Conservation (phyloP, 2,888 invertebrate species). For the Empis stercorea region DNA sequence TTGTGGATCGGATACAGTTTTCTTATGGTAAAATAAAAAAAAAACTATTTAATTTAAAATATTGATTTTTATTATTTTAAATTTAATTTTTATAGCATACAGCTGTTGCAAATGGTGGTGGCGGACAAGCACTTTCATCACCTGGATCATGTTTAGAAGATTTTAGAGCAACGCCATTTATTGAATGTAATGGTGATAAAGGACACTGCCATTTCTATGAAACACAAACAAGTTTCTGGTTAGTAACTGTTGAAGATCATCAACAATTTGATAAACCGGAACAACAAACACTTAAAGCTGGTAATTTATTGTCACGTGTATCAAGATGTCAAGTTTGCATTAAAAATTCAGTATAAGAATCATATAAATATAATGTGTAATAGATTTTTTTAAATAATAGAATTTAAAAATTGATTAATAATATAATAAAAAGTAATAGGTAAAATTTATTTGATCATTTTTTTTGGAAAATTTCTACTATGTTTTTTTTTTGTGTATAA, state of each 20-base stretch:
- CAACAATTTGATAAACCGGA: slow-evolving; percentile 77
- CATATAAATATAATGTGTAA: neutral
- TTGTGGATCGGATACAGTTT: slow-evolving; percentile 98
- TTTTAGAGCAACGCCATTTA: slow-evolving; percentile 95
- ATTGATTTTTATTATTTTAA: neutral
- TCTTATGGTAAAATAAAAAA: slow-evolving; percentile 94
- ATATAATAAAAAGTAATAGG: too few relatives aligned
- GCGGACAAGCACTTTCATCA: slow-evolving; percentile 88
- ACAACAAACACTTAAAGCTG: slow-evolving; percentile 84
- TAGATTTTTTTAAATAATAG: too few relatives aligned
- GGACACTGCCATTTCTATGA: slow-evolving; percentile 92
- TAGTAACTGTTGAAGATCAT: slow-evolving; percentile 77
- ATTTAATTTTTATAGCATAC: slow-evolving; percentile 61
- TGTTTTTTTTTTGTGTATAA: too few relatives aligned
- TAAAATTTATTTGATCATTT: too few relatives aligned
- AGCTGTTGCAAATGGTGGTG: slow-evolving; percentile 92
- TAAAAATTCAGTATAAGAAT: slow-evolving; percentile 42
- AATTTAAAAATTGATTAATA: too few relatives aligned
- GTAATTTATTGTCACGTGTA: slow-evolving; percentile 65
- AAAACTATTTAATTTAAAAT: too few relatives aligned
- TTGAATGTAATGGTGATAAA: slow-evolving; percentile 94
- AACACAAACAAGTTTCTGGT: slow-evolving; percentile 96
- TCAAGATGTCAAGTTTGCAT: slow-evolving; percentile 83
- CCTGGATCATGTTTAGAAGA: slow-evolving; percentile 96
- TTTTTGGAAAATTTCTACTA: too few relatives aligned